A percentile compares a stretch with the other conserved stretches of the same genome.
phyloP scores from a whole-genome alignment of 2,113 vertebrate species.

The Pterophyllum scalare region DNA sequence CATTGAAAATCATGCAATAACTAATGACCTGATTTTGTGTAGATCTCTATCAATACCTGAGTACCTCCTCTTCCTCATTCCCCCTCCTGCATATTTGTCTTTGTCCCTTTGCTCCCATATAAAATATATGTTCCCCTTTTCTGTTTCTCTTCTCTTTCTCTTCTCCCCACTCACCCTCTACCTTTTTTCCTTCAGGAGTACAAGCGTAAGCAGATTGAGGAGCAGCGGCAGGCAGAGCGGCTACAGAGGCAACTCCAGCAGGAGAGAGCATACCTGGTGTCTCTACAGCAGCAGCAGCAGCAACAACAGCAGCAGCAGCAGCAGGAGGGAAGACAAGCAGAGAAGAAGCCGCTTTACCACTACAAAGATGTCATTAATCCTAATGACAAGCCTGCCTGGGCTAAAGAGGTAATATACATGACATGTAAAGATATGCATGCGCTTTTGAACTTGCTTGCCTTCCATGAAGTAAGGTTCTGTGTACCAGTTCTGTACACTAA shows the following conservation, averaged over 20 bases:
- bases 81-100: not conserved
- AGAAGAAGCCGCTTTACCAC: constrained; percentile 95
- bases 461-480: not conserved
- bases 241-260: constrained; percentile 94
- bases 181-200: constrained; percentile 86
- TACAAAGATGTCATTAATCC: constrained; percentile 92
- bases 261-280: constrained; percentile 92
- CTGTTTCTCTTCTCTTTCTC: not conserved
- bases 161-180: not conserved
- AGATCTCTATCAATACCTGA: not conserved
- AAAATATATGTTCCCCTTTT: not conserved
- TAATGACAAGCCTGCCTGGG: constrained; percentile 94
- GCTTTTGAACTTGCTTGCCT: not conserved
- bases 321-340: constrained; percentile 86
- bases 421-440: not conserved
- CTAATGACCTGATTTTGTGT: not conserved
- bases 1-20: not conserved
- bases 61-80: not conserved
- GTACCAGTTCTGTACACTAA: not conserved
- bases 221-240: constrained; percentile 94
- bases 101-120: not conserved
- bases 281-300: constrained; percentile 86
- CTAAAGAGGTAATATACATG: constrained; percentile 87
- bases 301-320: constrained; percentile 79
- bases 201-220: constrained; percentile 95